A percentile compares a stretch with the other conserved stretches of the same genome.
phyloP scores from a whole-genome alignment of 1,140 invertebrate genomes.

The Mya arenaria region DNA sequence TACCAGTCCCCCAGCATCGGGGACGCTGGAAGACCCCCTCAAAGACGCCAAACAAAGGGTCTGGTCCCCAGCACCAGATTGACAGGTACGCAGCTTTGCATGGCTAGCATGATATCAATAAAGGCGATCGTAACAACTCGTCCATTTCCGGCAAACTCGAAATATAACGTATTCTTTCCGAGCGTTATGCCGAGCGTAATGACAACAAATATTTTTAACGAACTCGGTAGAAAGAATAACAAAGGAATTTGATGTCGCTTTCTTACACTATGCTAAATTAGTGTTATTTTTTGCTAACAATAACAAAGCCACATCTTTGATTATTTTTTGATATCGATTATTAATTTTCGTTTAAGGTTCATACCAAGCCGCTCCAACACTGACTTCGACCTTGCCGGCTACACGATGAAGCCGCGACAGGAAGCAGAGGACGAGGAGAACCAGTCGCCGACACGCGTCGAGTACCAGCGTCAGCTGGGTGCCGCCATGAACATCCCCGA shows the following conservation, averaged over 20 bases:
- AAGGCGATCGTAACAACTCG: too few relatives aligned
- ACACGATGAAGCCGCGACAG: constrained; percentile 75
- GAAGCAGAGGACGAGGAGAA: constrained; percentile 57
- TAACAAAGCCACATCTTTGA: too few relatives aligned
- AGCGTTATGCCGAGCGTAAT: too few relatives aligned
- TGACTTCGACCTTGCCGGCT: constrained; percentile 94
- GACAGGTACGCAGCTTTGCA: neutral
- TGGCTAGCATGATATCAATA: too few relatives aligned
- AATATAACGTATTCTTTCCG: too few relatives aligned
- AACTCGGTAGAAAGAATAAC: too few relatives aligned
- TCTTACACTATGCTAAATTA: too few relatives aligned
- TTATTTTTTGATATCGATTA: too few relatives aligned
- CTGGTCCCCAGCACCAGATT: constrained; percentile 28
- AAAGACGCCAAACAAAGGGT: constrained; percentile 55
- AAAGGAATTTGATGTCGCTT: too few relatives aligned
- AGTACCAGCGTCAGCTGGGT: constrained; percentile 40
- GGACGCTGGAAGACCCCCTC: constrained; percentile 51
- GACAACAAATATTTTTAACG: too few relatives aligned
- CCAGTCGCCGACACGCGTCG: constrained; percentile 1
- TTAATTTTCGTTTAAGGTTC: constrained; percentile 88
- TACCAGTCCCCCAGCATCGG: neutral
- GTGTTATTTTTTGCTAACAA: too few relatives aligned
- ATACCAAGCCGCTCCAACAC: constrained; percentile 93
- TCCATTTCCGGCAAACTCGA: too few relatives aligned
- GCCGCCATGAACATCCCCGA: constrained; percentile 38